These are phyloP conservation scores for Rhinoderma darwinii DNA, from an alignment of 2,113 vertebrate genomes.

Conservation along the genomic window DNA sequence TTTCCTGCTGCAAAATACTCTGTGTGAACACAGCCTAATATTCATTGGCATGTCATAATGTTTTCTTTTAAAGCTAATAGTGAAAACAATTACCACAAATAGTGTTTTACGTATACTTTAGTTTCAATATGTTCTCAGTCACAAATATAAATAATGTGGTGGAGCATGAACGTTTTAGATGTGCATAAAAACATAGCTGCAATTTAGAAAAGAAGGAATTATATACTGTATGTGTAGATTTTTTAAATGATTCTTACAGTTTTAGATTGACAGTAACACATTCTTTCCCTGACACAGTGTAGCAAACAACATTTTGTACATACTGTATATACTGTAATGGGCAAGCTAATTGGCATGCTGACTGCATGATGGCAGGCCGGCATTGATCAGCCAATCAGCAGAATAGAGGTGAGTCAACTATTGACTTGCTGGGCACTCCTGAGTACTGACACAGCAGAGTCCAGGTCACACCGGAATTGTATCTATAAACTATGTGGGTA, in stretches of 20 bases:
- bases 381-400: slow-evolving; percentile 26
- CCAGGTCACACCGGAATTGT: slow-evolving; percentile 1
- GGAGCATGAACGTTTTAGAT: no score
- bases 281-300: neutral
- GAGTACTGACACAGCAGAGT: slow-evolving; percentile 25
- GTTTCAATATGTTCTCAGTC: neutral
- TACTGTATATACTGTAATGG: neutral
- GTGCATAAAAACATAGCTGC: no score
- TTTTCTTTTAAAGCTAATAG: neutral
- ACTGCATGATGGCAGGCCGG: neutral
- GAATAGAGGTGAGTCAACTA: slow-evolving; percentile 24
- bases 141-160: neutral
- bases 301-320: neutral
- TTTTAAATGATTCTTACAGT: neutral
- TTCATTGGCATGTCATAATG: neutral
- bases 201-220: no score
- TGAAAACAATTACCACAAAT: neutral
- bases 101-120: neutral
- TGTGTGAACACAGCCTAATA: no score
- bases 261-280: neutral
- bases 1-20: no score
- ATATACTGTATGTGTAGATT: no score
- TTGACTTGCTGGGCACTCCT: neutral
- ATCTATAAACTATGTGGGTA: slow-evolving; percentile 14
- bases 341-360: slow-evolving; percentile 1